A percentile compares a stretch with the other conserved stretches of the same genome.
Evolutionary conservation across 2,797 vertebrate genomes (phyloP).

Genomic region (Enteromius trimaculatus): DNA sequence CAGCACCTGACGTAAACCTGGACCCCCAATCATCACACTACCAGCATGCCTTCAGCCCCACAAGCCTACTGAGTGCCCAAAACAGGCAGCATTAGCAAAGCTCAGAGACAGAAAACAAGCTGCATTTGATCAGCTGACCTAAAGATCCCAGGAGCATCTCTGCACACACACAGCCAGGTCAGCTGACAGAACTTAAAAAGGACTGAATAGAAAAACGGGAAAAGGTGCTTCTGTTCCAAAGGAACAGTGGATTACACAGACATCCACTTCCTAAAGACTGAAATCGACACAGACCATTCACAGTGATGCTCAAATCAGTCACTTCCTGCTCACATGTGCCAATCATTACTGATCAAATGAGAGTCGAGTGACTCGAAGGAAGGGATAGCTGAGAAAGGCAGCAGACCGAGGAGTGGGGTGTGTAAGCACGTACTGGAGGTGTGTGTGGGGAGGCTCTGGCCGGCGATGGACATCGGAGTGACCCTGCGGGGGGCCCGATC

Average conservation of each 20-base stretch:
- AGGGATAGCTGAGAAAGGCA: neutral
- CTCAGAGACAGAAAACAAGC: neutral
- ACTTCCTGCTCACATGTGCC: neutral
- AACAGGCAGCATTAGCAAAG: neutral
- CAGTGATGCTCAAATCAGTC: neutral
- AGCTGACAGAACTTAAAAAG: neutral
- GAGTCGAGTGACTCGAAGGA: neutral
- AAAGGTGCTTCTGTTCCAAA: neutral
- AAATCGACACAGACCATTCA: neutral
- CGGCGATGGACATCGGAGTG: conserved; percentile 89
- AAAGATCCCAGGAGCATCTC: neutral
- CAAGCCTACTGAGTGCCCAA: neutral
- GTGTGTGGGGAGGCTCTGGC: conserved; percentile 74
- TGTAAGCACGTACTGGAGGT: conserved; percentile 82
- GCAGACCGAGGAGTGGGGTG: neutral
- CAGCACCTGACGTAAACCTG: neutral
- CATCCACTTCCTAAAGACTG: neutral
- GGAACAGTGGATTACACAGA: neutral
- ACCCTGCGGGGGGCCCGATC: conserved; percentile 85
- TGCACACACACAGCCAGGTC: neutral
- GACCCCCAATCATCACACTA: neutral
- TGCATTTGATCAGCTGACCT: conserved; percentile 12
- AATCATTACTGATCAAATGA: conserved; percentile 1
- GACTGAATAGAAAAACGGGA: neutral
- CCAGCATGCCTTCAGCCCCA: conserved; percentile 5